Conservation (phyloP, 2,797 vertebrate species). For the Microhierax caerulescens region DNA sequence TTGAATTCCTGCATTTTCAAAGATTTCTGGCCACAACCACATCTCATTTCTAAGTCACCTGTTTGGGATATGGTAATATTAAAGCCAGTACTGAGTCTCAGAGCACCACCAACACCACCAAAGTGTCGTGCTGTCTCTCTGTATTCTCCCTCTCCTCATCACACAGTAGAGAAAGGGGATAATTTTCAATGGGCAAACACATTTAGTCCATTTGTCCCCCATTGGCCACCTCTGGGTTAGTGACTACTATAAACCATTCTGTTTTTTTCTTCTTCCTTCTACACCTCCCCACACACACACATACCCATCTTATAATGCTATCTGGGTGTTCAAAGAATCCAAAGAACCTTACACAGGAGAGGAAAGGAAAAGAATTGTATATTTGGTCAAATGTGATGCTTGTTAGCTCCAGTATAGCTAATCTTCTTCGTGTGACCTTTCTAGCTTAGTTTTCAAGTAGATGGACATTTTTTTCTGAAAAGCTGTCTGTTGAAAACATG, state of each 20-base stretch:
- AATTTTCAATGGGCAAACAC: background rate
- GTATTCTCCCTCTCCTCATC: background rate
- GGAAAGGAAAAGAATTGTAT: background rate
- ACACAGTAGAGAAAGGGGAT: background rate
- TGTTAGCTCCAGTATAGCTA: conserved; percentile 24
- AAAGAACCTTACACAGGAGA: background rate
- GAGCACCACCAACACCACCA: background rate
- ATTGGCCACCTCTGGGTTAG: background rate
- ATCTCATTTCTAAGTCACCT: background rate
- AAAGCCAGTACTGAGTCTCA: background rate
- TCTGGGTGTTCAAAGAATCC: conserved; percentile 9
- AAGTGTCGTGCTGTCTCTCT: background rate
- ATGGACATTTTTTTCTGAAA: conserved; percentile 50
- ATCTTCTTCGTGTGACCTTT: conserved; percentile 57
- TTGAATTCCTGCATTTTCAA: conserved; percentile 37
- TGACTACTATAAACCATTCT: background rate
- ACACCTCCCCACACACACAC: too few species aligned
- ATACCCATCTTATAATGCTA: background rate
- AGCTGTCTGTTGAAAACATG: conserved; percentile 62
- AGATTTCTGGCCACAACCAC: background rate
- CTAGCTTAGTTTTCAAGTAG: conserved; percentile 52
- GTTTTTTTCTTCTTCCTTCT: background rate
- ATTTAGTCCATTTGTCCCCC: background rate
- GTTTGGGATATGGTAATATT: background rate
- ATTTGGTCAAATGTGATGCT: conserved; percentile 4